A percentile compares a stretch with the other conserved stretches of the same genome.
phyloP scores from a whole-genome alignment of 2,797 vertebrate genomes.

The Zalophus californianus region DNA sequence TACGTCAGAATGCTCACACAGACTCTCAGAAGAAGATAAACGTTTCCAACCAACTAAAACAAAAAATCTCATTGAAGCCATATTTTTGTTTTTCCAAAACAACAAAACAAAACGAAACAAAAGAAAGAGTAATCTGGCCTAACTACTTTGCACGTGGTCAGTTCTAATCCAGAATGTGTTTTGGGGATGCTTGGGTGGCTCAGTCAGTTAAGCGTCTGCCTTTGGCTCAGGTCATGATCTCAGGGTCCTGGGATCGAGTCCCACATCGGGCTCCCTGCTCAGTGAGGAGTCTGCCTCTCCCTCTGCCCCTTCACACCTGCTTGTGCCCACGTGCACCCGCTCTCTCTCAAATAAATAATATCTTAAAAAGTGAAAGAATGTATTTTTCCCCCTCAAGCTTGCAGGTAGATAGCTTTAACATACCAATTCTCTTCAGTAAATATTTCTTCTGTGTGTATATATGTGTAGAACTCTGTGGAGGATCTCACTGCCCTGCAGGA shows the following conservation, averaged over 20 bases:
- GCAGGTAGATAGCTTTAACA: neutral
- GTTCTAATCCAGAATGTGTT: conserved; percentile 10
- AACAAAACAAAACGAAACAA: neutral
- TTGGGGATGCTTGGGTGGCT: neutral
- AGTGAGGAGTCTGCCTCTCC: neutral
- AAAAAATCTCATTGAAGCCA: neutral
- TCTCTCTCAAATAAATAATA: neutral
- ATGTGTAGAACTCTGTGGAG: neutral
- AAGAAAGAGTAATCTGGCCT: neutral
- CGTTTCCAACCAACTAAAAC: neutral
- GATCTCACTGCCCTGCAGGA: neutral
- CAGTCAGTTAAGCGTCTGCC: neutral
- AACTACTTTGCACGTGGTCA: neutral
- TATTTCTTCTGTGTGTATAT: neutral
- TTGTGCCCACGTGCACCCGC: neutral
- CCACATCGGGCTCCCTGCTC: neutral
- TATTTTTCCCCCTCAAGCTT: neutral
- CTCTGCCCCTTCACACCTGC: neutral
- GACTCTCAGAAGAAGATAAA: neutral
- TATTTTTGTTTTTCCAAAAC: neutral
- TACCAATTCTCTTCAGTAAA: neutral
- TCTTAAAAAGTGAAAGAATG: no score
- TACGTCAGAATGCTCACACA: neutral
- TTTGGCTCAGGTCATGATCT: neutral
- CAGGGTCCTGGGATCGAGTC: neutral